Evolutionary conservation across 2,888 invertebrate species (phyloP), one percentile per base, ranked within the genome.

Genomic region (Stegophylla sp.): DNA sequence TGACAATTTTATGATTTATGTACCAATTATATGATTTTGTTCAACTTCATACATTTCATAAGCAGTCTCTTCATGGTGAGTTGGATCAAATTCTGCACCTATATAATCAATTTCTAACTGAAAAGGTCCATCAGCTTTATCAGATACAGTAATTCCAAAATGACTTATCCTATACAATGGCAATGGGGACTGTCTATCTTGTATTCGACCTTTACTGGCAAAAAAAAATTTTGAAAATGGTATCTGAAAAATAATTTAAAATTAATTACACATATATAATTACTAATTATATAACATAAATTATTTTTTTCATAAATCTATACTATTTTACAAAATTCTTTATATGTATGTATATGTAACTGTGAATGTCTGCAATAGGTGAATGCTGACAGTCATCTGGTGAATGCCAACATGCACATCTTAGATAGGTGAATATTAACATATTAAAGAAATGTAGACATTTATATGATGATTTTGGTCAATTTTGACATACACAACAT

Each of bases 211-310:
- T 88, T 94, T 95, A 3, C 92, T 91, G 3, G 91, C 89, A 51
- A 94, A 87, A 83, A 93, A 91, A 86, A 98, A 97, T 87, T 96
- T 97, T 13, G 97, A 96, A 88, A 97, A 96, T 1, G 97, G 97
- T 85, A 98, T 94, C 94, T 93, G 88, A 61, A 91, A 90, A 82
- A 51, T 15, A 45, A 23, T 45, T 59, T 34, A 34, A 34, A 34
- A 63, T 34, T n/a, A 20, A 13, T 34, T 34, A 34, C 3, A 26
- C 23, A 10, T 17, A 15, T 7, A 7, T 28, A n/a, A 17, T 28
- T 34, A 61, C 34, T 34, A 1, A 34, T 17, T 5, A 28, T 56
- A 10, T 1, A 34, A 26, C 17, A 56, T n/a, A n/a, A n/a, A n/a
- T n/a, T n/a, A n/a, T 12, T 59, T 61, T 34, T 5, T 34, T 34